A percentile compares a stretch with the other conserved stretches of the same genome.
Conservation (phyloP, 2,888 invertebrate genomes). For the Meteorus colon region DNA sequence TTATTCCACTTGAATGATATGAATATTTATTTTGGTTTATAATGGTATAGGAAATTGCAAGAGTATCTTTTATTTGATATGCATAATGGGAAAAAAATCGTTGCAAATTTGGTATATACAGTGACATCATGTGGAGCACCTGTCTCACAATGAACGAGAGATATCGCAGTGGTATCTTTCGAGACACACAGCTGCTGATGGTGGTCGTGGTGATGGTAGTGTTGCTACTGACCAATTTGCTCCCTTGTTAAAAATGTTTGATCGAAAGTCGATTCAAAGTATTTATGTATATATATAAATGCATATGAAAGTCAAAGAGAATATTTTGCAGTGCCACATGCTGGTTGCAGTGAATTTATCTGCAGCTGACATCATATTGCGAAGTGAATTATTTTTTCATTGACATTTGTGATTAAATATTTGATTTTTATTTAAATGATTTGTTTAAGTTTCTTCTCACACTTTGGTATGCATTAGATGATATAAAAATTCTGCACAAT, state of each 20-base stretch:
- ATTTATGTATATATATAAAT: not conserved
- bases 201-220: not conserved
- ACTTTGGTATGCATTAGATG: too few species aligned
- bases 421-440: not conserved
- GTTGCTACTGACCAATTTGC: constrained; percentile 48
- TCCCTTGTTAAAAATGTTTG: constrained; percentile 40
- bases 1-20: constrained; percentile 15
- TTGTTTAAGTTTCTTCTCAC: not conserved
- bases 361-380: not conserved
- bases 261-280: constrained; percentile 53
- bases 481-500: too few species aligned
- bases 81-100: constrained; percentile 32
- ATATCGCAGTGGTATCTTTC: constrained; percentile 38
- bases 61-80: not conserved
- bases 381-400: not conserved
- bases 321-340: constrained; percentile 17
- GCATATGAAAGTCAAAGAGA: not conserved
- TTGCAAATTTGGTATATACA: constrained; percentile 23
- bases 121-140: constrained; percentile 34
- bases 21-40: constrained; percentile 9
- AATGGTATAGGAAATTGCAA: not conserved
- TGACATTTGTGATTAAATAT: not conserved
- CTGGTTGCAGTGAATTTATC: constrained; percentile 13
- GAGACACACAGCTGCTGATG: constrained; percentile 36
- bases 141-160: constrained; percentile 29